phyloP scores from a whole-genome alignment of 2,888 invertebrate genomes.

The Acanthosoma haemorrhoidale region DNA sequence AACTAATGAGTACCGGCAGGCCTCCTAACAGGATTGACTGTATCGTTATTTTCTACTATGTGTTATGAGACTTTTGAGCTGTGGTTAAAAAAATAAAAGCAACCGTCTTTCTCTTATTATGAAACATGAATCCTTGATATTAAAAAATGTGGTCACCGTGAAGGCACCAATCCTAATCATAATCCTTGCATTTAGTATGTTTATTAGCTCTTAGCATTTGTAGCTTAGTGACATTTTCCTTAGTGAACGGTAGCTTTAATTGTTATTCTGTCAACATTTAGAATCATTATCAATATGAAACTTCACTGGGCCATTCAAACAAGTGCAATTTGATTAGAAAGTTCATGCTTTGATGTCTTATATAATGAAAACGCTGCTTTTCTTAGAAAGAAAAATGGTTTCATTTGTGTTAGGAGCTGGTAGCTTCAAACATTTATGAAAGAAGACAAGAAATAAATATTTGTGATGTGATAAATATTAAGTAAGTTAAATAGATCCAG shows the following conservation, averaged over 20 bases:
- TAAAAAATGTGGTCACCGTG: no score
- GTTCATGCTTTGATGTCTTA: not conserved
- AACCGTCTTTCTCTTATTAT: no score
- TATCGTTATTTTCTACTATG: no score
- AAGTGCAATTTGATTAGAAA: not conserved
- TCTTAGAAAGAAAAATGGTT: not conserved
- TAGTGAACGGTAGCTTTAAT: not conserved
- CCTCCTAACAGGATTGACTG: no score
- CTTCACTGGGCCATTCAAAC: not conserved
- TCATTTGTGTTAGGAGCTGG: not conserved
- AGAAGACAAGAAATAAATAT: not conserved
- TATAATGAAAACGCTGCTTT: not conserved
- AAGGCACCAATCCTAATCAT: no score
- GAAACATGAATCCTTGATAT: no score
- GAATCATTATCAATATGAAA: not conserved
- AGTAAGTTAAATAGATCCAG: not conserved
- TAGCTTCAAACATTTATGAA: not conserved
- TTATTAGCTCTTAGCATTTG: no score
- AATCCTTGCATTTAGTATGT: no score
- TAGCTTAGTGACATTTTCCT: no score
- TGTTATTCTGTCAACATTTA: constrained; percentile 5
- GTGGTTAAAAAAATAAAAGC: no score
- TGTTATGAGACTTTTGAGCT: no score
- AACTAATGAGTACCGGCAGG: no score
- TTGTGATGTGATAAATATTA: not conserved